A percentile compares a stretch with the other conserved stretches of the same genome.
These are phyloP conservation scores for Deroptyus accipitrinus DNA, from an alignment of 2,113 vertebrate species.

Conservation along the genomic window DNA sequence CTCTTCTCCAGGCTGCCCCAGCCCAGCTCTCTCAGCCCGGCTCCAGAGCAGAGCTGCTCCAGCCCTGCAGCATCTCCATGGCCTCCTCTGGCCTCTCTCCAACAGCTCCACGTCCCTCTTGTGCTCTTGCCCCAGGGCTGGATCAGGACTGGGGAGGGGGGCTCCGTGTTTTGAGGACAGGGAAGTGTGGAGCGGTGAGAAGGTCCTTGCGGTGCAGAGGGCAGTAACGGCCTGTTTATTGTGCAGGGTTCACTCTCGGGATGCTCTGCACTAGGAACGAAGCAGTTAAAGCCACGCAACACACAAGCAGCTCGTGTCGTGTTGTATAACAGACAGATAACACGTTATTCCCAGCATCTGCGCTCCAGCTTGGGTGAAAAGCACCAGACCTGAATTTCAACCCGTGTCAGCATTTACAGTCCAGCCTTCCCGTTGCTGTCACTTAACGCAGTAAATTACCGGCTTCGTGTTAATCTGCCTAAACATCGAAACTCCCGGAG, in stretches of 20 bases:
- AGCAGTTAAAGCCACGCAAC: background rate
- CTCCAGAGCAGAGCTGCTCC: background rate
- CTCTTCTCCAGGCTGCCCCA: no score
- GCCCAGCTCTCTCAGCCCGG: background rate
- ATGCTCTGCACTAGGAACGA: background rate
- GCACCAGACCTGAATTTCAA: background rate
- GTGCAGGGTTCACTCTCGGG: background rate
- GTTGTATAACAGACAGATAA: background rate
- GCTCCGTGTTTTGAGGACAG: background rate
- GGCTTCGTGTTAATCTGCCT: background rate
- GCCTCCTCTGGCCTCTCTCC: background rate
- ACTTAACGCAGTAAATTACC: background rate
- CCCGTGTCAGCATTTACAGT: background rate
- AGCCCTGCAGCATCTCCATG: background rate
- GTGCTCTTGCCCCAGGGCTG: background rate
- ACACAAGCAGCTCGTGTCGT: background rate
- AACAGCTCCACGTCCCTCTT: background rate
- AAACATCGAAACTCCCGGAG: background rate
- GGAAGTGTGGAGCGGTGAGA: fast-evolving
- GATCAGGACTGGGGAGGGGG: background rate
- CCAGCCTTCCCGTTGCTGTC: background rate
- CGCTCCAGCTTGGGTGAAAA: slow-evolving; percentile 3
- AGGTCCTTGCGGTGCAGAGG: background rate
- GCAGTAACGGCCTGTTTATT: fast-evolving
- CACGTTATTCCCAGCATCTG: background rate